These are phyloP conservation scores for Eidolon dupreanum DNA, from an alignment of 2,797 vertebrate species.

Conservation along the genomic window DNA sequence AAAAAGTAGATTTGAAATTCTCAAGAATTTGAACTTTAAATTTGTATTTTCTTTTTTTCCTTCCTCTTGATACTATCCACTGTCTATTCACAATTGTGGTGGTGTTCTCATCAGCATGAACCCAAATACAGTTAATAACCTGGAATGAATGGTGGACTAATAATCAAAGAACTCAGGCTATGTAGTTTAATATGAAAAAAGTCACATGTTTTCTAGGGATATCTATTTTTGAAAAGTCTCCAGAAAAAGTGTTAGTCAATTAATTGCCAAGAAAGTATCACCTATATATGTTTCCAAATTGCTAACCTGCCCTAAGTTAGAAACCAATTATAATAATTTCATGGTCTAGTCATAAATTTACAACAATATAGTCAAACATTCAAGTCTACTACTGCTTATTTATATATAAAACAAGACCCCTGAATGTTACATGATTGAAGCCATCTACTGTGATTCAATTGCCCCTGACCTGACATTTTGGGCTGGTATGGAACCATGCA, in stretches of 20 bases:
- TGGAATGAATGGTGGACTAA: background rate
- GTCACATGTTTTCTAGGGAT: background rate
- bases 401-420: background rate
- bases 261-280: background rate
- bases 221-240: background rate
- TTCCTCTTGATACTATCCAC: background rate
- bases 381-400: background rate
- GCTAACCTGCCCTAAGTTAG: background rate
- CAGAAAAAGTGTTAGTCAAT: background rate
- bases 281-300: background rate
- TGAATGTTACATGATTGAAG: background rate
- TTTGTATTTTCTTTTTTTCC: background rate
- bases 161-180: background rate
- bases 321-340: background rate
- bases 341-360: background rate
- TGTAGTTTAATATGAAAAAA: background rate
- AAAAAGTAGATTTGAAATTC: background rate
- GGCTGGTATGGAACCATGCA: background rate
- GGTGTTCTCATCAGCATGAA: background rate
- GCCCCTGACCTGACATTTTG: background rate
- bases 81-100: background rate
- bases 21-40: background rate
- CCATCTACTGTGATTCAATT: background rate
- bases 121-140: background rate
- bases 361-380: background rate